phyloP scores from a whole-genome alignment of 2,113 vertebrate species.

The Anseranas semipalmata region DNA sequence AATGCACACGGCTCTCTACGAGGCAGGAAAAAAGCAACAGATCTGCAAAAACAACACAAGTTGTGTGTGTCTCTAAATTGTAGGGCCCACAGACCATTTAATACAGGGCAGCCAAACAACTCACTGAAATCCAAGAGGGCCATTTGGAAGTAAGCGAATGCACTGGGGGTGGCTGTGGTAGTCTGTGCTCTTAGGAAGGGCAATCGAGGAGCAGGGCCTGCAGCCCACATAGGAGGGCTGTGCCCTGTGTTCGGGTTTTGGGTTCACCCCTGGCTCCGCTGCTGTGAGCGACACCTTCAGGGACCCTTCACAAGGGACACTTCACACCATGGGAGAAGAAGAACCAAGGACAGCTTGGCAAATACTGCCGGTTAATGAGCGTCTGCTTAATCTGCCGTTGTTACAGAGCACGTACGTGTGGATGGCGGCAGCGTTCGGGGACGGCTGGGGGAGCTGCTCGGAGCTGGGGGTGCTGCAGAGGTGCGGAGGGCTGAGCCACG shows the following conservation, averaged over 20 bases:
- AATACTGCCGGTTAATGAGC: accelerated
- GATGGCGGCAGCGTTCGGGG: no score
- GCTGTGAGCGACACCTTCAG: not conserved
- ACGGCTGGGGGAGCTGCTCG: no score
- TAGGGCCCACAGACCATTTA: not conserved
- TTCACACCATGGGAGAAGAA: not conserved
- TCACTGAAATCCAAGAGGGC: not conserved
- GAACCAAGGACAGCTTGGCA: not conserved
- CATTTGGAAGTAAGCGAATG: not conserved
- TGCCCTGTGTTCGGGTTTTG: not conserved
- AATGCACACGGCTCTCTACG: not conserved
- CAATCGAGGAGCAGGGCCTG: not conserved
- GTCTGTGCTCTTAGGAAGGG: not conserved
- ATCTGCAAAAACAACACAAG: not conserved
- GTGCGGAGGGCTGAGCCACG: not conserved
- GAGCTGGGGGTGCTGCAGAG: no score
- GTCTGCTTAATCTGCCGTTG: not conserved
- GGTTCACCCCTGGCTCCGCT: not conserved
- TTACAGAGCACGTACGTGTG: not conserved
- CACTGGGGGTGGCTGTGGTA: not conserved
- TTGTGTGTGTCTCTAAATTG: not conserved
- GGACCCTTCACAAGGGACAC: not conserved
- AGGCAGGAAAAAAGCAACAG: not conserved
- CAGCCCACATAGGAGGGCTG: not conserved
- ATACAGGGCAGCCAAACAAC: not conserved